Percentiles rank a stretch among this genome's conserved stretches.
phyloP scores from a whole-genome alignment of 2,797 vertebrate genomes.

The Cuniculus paca region DNA sequence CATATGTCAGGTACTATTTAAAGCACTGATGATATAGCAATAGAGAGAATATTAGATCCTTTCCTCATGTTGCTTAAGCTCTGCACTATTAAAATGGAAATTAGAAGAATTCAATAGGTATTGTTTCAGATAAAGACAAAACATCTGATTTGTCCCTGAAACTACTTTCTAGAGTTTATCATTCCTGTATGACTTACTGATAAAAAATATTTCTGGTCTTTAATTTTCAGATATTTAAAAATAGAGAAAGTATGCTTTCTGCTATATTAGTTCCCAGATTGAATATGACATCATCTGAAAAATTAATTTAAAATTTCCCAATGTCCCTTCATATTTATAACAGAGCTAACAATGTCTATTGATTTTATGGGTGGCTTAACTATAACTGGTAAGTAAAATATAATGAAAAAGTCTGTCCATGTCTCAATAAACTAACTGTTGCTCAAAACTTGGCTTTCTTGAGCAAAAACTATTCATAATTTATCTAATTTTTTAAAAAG shows the following conservation, averaged over 20 bases:
- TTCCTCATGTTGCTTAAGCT: neutral
- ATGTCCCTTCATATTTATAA: neutral
- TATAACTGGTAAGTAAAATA: constrained; percentile 43
- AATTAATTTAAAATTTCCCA: neutral
- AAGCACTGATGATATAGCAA: neutral
- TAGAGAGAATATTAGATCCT: neutral
- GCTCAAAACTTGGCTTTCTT: constrained; percentile 72
- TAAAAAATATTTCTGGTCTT: neutral
- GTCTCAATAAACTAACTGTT: constrained; percentile 65
- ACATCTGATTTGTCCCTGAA: neutral
- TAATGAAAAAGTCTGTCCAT: constrained; percentile 11
- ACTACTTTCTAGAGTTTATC: neutral
- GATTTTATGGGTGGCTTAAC: constrained; percentile 2
- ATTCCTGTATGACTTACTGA: neutral
- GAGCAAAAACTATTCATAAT: constrained; percentile 73
- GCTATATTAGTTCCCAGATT: neutral
- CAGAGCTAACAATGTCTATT: neutral
- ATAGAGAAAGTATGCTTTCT: neutral
- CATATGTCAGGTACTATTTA: neutral
- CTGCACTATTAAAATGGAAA: neutral
- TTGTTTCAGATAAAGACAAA: neutral
- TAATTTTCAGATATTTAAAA: constrained; percentile 40
- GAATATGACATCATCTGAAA: constrained; percentile 40
- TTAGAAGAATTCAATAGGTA: neutral
- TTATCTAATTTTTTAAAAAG: constrained; percentile 70